Evolutionary conservation across 1,140 invertebrate genomes (phyloP).

Genomic region (Heliconius melpomene): DNA sequence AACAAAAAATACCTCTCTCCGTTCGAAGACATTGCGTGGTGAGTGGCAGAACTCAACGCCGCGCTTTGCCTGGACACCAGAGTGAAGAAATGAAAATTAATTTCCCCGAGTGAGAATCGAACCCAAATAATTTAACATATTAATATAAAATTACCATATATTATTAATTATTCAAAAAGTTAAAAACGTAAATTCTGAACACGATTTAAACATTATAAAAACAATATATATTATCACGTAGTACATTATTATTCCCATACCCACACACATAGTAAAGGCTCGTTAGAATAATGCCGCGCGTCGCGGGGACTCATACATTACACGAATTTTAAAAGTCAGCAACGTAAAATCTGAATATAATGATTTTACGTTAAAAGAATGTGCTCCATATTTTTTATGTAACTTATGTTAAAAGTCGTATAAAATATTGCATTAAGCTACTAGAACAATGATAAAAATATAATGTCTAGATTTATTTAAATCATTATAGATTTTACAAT

Average conservation of each 20-base stretch:
- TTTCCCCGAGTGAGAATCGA: too few relatives aligned
- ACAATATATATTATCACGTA: not conserved
- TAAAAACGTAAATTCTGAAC: not conserved
- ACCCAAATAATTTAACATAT: too few relatives aligned
- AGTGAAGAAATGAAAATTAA: too few relatives aligned
- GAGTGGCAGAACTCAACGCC: too few relatives aligned
- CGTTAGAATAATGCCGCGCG: conserved; percentile 37
- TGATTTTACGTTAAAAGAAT: conserved; percentile 25
- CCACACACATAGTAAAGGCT: conserved; percentile 30
- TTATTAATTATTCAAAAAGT: not conserved
- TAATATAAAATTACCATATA: too few relatives aligned
- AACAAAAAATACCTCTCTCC: too few relatives aligned
- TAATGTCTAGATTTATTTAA: too few relatives aligned
- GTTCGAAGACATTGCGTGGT: too few relatives aligned
- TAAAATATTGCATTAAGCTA: not conserved
- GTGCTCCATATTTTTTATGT: conserved; percentile 12
- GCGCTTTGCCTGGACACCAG: too few relatives aligned
- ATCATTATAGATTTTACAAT: too few relatives aligned
- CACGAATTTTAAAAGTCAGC: conserved; percentile 28
- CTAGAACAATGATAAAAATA: not conserved
- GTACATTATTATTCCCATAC: not conserved
- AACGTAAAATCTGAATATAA: conserved; percentile 25
- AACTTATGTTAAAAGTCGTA: not conserved
- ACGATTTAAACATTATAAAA: not conserved
- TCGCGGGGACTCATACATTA: conserved; percentile 29